Evolutionary conservation across 2,888 invertebrate genomes (phyloP).

Genomic region (Agriotes lineatus): DNA sequence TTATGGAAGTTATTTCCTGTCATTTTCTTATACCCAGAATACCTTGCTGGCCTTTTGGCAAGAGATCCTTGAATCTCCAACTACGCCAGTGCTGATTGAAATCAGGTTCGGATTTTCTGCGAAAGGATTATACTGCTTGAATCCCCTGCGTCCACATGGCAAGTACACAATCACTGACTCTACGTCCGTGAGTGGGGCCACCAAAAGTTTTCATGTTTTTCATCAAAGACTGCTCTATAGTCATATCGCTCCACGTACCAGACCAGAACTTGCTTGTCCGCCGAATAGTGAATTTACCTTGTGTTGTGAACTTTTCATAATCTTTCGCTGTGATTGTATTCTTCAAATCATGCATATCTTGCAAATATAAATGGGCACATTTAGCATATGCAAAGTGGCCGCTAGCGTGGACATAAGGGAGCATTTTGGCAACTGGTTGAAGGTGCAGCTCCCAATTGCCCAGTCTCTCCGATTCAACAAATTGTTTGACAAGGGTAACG

Average conservation of each 20-base stretch:
- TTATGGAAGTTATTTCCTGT: too few species aligned
- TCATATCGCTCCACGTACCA: slow-evolving; percentile 52
- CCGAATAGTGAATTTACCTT: slow-evolving; percentile 35
- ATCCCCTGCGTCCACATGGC: slow-evolving; percentile 43
- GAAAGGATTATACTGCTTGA: too few species aligned
- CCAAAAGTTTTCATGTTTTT: slow-evolving; percentile 48
- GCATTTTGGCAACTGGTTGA: slow-evolving; percentile 19
- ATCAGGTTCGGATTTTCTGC: too few species aligned
- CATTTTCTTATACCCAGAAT: too few species aligned
- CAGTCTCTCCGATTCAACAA: not conserved
- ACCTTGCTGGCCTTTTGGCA: too few species aligned
- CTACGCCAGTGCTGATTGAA: too few species aligned
- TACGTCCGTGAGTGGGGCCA: slow-evolving; percentile 49
- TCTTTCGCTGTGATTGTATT: slow-evolving; percentile 49
- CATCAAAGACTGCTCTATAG: slow-evolving; percentile 56
- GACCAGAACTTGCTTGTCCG: slow-evolving; percentile 45
- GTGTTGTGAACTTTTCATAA: slow-evolving; percentile 44
- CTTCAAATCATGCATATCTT: slow-evolving; percentile 58
- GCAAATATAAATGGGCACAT: slow-evolving; percentile 56
- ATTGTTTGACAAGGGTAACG: not conserved
- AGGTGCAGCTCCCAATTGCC: not conserved
- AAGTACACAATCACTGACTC: slow-evolving; percentile 44
- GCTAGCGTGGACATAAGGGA: slow-evolving; percentile 31
- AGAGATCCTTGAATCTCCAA: too few species aligned
- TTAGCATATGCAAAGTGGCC: slow-evolving; percentile 60